These are phyloP conservation scores for Chiroxiphia lanceolata DNA, from an alignment of 2,797 vertebrate genomes.

Conservation along the genomic window DNA sequence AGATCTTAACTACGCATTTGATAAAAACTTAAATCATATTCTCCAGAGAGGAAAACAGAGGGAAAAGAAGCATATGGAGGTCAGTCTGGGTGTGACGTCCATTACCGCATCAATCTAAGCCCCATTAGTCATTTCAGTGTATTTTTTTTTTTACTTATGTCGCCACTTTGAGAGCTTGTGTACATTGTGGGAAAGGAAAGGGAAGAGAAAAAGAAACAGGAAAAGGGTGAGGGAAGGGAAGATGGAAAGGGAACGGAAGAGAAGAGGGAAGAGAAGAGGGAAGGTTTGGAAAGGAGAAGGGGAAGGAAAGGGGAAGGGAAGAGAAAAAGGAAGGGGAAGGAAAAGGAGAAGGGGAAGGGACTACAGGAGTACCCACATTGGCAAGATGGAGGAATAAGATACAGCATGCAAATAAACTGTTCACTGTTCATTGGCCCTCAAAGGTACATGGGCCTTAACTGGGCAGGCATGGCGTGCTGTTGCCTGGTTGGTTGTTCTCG, in stretches of 20 bases:
- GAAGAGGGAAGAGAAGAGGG: not conserved
- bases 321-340: not conserved
- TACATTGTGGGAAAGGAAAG: not conserved
- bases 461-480: not conserved
- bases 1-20: not conserved
- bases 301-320: not conserved
- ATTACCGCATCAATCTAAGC: not conserved
- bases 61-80: not conserved
- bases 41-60: not conserved
- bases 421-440: not conserved
- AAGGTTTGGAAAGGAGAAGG: not conserved
- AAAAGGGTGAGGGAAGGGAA: not conserved
- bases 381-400: not conserved
- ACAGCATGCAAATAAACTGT: not conserved
- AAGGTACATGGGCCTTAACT: not conserved
- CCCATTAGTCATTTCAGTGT: not conserved
- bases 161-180: not conserved
- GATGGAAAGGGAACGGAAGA: not conserved
- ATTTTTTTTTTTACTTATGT: not conserved
- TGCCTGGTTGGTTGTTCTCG: not conserved
- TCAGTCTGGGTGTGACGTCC: not conserved
- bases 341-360: not conserved
- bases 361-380: not conserved
- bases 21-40: constrained; percentile 20
- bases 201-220: not conserved